These are phyloP conservation scores for Phrynocephalus forsythii DNA, from an alignment of 2,797 vertebrate genomes.

Conservation along the genomic window DNA sequence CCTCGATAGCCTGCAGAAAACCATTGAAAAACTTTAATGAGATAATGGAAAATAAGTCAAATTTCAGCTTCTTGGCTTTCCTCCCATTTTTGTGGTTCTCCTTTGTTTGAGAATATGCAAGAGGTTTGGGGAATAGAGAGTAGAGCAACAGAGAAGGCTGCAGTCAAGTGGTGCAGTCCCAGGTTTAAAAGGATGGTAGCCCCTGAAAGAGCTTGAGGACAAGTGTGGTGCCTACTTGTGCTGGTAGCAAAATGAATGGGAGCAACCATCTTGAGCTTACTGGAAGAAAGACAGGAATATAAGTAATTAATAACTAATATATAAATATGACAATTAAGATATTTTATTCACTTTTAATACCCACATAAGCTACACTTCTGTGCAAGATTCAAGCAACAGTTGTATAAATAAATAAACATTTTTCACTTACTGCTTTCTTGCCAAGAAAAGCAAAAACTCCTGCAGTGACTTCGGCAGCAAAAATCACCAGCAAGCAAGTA, in stretches of 20 bases:
- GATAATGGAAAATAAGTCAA: neutral
- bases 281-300: neutral
- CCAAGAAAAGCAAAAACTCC: slow-evolving; percentile 96
- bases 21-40: slow-evolving; percentile 41
- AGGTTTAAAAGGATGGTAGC: neutral
- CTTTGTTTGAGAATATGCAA: neutral
- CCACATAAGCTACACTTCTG: neutral
- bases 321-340: neutral
- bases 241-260: neutral
- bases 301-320: too few species aligned
- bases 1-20: slow-evolving; percentile 85
- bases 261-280: neutral
- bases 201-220: neutral
- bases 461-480: slow-evolving; percentile 92
- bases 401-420: neutral
- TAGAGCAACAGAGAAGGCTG: neutral
- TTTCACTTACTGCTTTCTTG: slow-evolving; percentile 86
- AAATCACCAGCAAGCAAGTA: slow-evolving; percentile 93
- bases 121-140: neutral
- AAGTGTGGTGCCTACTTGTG: too few species aligned
- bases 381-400: neutral
- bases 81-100: neutral
- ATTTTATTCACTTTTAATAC: neutral
- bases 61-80: neutral
- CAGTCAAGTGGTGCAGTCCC: neutral